Conservation (phyloP, 2,888 invertebrate genomes). For the Orchesellides sinensis region DNA sequence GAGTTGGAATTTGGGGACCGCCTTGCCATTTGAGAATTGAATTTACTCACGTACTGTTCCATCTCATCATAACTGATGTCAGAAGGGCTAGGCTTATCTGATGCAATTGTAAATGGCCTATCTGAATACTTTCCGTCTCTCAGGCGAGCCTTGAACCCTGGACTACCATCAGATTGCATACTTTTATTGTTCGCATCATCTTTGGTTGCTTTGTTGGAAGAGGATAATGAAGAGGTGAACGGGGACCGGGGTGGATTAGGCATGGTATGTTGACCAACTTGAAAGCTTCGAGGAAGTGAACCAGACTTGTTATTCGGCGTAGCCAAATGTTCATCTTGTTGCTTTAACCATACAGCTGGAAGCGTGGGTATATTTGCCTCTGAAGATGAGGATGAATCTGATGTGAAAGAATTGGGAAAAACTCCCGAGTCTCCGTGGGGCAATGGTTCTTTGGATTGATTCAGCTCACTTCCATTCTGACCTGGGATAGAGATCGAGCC, state of each 20-base stretch:
- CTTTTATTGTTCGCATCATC: constrained; percentile 41
- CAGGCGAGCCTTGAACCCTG: constrained; percentile 68
- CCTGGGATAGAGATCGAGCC: constrained; percentile 50
- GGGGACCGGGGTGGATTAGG: constrained; percentile 73
- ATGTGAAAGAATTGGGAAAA: constrained; percentile 74
- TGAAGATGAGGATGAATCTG: constrained; percentile 74
- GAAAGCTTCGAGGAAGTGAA: constrained; percentile 87
- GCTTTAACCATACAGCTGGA: constrained; percentile 85
- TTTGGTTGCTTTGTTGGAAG: constrained; percentile 29
- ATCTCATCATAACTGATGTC: constrained; percentile 84
- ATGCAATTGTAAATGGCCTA: constrained; percentile 85
- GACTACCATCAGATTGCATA: constrained; percentile 40
- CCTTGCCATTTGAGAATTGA: constrained; percentile 73
- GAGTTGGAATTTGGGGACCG: constrained; percentile 72
- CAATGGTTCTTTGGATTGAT: constrained; percentile 68
- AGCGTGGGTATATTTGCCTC: constrained; percentile 80
- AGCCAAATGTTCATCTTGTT: constrained; percentile 83
- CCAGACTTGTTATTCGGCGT: constrained; percentile 85
- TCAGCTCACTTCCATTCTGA: constrained; percentile 53
- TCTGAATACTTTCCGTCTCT: constrained; percentile 79
- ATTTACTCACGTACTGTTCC: constrained; percentile 77
- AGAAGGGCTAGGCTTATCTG: constrained; percentile 81
- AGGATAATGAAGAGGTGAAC: constrained; percentile 19
- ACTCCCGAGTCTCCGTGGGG: constrained; percentile 75
- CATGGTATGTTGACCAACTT: constrained; percentile 80